A percentile compares a stretch with the other conserved stretches of the same genome.
phyloP scores from a whole-genome alignment of 2,797 vertebrate species.

The Loris lydekkerianus region DNA sequence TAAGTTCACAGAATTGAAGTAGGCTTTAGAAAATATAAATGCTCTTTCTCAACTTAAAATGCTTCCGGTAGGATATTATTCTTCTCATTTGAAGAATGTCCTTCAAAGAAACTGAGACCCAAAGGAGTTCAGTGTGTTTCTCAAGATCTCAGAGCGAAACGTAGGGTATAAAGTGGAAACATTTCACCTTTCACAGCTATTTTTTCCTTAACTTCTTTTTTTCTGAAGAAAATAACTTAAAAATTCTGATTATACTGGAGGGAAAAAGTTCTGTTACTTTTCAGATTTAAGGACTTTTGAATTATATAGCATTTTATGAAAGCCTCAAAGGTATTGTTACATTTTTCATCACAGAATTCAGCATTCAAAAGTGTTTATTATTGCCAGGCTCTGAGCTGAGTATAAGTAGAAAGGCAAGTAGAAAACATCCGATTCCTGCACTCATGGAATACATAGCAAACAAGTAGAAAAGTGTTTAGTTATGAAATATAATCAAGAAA shows the following conservation, averaged over 20 bases:
- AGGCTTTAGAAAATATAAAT: neutral
- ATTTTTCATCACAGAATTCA: constrained; percentile 18
- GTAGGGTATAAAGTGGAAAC: neutral
- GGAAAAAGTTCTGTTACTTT: neutral
- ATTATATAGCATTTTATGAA: constrained; percentile 39
- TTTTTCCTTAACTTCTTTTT: neutral
- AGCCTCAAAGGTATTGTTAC: neutral
- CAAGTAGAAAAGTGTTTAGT: neutral
- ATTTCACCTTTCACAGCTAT: constrained; percentile 45
- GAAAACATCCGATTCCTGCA: neutral
- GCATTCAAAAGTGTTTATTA: neutral
- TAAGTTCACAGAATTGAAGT: constrained; percentile 31
- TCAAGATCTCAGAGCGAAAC: constrained; percentile 19
- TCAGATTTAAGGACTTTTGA: constrained; percentile 47
- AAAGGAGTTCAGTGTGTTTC: constrained; percentile 37
- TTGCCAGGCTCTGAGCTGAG: constrained; percentile 39
- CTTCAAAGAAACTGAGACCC: constrained; percentile 50
- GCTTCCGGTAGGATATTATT: neutral
- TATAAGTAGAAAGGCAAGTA: constrained; percentile 35
- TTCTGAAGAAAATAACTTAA: constrained; percentile 33
- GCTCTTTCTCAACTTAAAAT: neutral
- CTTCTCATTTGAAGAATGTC: neutral
- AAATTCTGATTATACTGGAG: neutral
- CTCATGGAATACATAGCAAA: neutral
- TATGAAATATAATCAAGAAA: constrained; percentile 48